Evolutionary conservation across 2,888 invertebrate genomes (phyloP).

Genomic region (Diadromus collaris): DNA sequence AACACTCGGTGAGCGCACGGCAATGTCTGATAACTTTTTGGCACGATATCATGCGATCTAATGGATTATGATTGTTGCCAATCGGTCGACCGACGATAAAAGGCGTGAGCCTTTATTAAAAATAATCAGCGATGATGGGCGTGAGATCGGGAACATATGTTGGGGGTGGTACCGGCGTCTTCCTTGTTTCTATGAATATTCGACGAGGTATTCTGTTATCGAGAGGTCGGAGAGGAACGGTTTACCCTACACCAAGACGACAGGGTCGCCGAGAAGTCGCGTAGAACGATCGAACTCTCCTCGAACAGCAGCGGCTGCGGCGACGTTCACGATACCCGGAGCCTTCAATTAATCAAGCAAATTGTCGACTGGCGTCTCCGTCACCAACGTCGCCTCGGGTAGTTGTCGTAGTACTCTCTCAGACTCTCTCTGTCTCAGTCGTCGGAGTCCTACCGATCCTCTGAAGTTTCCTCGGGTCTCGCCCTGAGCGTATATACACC

Average conservation of each 20-base stretch:
- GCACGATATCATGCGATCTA: constrained; percentile 32
- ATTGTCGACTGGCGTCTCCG: constrained; percentile 58
- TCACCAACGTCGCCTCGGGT: constrained; percentile 22
- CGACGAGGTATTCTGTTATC: constrained; percentile 41
- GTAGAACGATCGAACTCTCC: constrained; percentile 47
- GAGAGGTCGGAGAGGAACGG: constrained; percentile 32
- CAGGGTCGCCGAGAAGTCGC: constrained; percentile 49
- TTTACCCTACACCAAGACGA: neutral
- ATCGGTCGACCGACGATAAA: neutral
- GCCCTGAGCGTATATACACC: neutral
- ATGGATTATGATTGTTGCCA: neutral
- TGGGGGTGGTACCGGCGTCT: neutral
- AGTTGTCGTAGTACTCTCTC: constrained; percentile 8
- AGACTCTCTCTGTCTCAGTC: constrained; percentile 1
- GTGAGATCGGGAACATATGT: constrained; percentile 45
- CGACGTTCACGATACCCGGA: constrained; percentile 37
- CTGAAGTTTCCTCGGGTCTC: constrained; percentile 38
- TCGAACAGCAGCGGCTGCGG: constrained; percentile 16
- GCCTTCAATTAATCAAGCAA: constrained; percentile 63
- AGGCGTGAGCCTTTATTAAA: constrained; percentile 1
- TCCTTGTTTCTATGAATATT: constrained; percentile 47
- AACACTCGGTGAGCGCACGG: constrained; percentile 1
- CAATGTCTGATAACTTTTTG: constrained; percentile 28
- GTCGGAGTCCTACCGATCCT: constrained; percentile 23
- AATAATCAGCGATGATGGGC: constrained; percentile 26